Evolutionary conservation across 2,113 vertebrate genomes (phyloP).

Genomic region (Paratilapia polleni): DNA sequence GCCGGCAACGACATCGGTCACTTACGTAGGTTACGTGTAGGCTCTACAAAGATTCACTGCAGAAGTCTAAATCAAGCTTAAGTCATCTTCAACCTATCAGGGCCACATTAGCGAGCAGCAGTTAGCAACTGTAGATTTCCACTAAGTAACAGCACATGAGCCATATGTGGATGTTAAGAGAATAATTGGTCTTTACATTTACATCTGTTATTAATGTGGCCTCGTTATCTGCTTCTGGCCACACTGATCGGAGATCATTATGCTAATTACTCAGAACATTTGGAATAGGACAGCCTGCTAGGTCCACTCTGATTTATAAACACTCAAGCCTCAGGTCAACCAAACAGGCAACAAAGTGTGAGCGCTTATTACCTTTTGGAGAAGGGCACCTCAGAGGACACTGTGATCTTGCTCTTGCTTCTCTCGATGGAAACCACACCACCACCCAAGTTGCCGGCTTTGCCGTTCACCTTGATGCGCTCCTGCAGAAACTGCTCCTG

Average conservation of each 20-base stretch:
- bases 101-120: background rate
- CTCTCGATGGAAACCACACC: conserved; percentile 94
- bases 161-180: background rate
- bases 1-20: no score
- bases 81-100: no score
- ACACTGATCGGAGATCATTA: no score
- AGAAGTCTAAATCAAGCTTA: no score
- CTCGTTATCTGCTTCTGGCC: background rate
- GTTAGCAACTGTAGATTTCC: background rate
- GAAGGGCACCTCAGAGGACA: conserved; percentile 95
- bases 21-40: no score
- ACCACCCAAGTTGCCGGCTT: conserved; percentile 92
- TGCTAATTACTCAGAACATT: background rate
- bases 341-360: background rate
- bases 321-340: no score
- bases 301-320: background rate
- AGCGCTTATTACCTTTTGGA: conserved; percentile 88
- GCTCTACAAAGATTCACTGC: no score
- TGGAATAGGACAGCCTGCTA: background rate
- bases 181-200: background rate
- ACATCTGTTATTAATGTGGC: background rate
- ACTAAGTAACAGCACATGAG: background rate
- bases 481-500: conserved; percentile 98
- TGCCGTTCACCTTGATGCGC: conserved; percentile 96
- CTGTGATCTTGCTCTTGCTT: conserved; percentile 96